Conservation (phyloP, 2,888 invertebrate species). For the Tetragonisca angustula region DNA sequence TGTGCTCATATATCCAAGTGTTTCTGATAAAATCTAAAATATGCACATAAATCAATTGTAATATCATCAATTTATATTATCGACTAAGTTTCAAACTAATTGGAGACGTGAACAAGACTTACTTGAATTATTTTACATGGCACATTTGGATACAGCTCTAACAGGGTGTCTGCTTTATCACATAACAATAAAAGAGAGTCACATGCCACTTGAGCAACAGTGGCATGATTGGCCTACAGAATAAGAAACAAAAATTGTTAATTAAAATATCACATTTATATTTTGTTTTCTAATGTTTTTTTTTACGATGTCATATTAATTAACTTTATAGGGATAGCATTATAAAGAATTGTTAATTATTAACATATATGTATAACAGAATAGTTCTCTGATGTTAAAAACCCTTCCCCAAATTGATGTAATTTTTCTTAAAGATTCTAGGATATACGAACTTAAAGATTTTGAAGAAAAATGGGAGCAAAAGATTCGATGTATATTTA, state of each 20-base stretch:
- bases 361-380: conserved; percentile 5
- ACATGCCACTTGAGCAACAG: conserved; percentile 93
- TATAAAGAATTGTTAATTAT: conserved; percentile 18
- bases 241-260: conserved; percentile 2
- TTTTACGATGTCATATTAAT: conserved; percentile 1
- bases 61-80: neutral
- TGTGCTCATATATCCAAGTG: conserved; percentile 85
- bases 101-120: conserved; percentile 37
- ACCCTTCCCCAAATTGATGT: neutral
- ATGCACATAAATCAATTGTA: neutral
- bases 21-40: conserved; percentile 84
- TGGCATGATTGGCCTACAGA: conserved; percentile 82
- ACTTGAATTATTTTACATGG: conserved; percentile 87
- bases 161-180: conserved; percentile 91
- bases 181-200: conserved; percentile 92
- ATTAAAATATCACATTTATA: neutral
- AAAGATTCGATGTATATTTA: neutral
- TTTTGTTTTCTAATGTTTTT: neutral
- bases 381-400: neutral
- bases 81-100: neutral
- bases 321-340: conserved; percentile 30
- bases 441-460: neutral
- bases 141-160: conserved; percentile 90
- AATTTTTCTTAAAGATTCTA: neutral
- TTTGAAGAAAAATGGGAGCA: neutral